Percentiles rank a stretch among this genome's conserved stretches.
phyloP scores from a whole-genome alignment of 2,797 vertebrate species.

The Esox lucius region DNA sequence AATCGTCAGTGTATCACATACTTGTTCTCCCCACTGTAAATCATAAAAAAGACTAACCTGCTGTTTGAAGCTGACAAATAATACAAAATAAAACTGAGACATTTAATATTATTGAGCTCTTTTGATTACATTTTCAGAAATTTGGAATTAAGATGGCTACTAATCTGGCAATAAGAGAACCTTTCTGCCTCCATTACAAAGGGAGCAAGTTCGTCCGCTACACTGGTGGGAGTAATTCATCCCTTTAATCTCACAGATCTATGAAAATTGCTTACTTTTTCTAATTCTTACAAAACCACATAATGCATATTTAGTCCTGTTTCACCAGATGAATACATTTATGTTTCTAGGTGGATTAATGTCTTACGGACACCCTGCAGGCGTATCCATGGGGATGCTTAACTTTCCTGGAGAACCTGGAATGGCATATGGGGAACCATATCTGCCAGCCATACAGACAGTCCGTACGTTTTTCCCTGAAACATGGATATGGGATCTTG shows the following conservation, averaged over 20 bases:
- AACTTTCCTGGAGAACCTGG: too few relatives aligned
- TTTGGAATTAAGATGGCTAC: constrained; percentile 69
- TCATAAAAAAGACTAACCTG: too few relatives aligned
- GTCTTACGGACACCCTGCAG: too few relatives aligned
- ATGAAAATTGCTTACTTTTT: too few relatives aligned
- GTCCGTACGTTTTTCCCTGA: constrained; percentile 68
- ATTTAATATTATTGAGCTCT: neutral
- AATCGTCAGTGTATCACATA: too few relatives aligned
- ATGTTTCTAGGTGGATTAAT: too few relatives aligned
- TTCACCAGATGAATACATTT: too few relatives aligned
- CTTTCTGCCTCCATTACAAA: constrained; percentile 53
- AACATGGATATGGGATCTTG: constrained; percentile 74
- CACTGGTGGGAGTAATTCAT: neutral
- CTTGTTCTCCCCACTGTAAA: too few relatives aligned
- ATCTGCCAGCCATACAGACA: constrained; percentile 35
- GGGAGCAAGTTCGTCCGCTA: constrained; percentile 49
- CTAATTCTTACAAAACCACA: too few relatives aligned
- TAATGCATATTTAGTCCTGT: too few relatives aligned
- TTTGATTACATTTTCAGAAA: constrained; percentile 45
- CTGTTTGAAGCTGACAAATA: neutral
- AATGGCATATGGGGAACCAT: too few relatives aligned
- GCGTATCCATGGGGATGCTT: too few relatives aligned
- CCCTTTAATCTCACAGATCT: neutral
- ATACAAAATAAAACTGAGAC: neutral
- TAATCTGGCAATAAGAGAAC: constrained; percentile 53